Evolutionary conservation across 2,113 vertebrate genomes (phyloP).

Genomic region (Hydropotes inermis): DNA sequence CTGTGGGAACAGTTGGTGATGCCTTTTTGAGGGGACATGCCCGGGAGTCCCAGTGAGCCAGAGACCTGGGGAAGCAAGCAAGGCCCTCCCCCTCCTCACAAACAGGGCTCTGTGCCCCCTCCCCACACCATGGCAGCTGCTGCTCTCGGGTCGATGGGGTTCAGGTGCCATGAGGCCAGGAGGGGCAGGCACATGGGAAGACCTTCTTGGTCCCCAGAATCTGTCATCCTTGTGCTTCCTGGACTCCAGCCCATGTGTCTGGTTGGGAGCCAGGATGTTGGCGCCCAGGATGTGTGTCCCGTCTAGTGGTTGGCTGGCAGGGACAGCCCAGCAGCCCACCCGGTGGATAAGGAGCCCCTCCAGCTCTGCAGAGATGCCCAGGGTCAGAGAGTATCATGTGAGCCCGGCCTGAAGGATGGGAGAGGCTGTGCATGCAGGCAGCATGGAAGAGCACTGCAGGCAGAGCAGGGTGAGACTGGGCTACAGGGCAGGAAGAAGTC

Average conservation of each 20-base stretch:
- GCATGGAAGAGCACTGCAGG: neutral
- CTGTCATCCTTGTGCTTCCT: too few species aligned
- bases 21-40: too few species aligned
- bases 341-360: rapidly evolving
- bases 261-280: rapidly evolving
- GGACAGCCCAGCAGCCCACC: neutral
- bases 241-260: rapidly evolving
- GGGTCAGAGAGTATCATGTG: neutral
- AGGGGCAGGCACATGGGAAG: neutral
- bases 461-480: neutral
- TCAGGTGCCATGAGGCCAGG: rapidly evolving
- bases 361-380: neutral
- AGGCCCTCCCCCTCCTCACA: rapidly evolving
- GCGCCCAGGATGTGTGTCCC: too few species aligned
- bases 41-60: neutral
- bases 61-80: rapidly evolving
- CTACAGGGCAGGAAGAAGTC: neutral
- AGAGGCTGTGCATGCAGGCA: rapidly evolving
- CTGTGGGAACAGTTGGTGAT: rapidly evolving
- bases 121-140: rapidly evolving
- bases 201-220: neutral
- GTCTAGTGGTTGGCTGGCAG: rapidly evolving
- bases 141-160: rapidly evolving
- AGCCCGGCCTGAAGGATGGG: neutral
- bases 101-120: neutral